phyloP scores from a whole-genome alignment of 2,888 invertebrate genomes.

The Rotaria magnacalcarata region DNA sequence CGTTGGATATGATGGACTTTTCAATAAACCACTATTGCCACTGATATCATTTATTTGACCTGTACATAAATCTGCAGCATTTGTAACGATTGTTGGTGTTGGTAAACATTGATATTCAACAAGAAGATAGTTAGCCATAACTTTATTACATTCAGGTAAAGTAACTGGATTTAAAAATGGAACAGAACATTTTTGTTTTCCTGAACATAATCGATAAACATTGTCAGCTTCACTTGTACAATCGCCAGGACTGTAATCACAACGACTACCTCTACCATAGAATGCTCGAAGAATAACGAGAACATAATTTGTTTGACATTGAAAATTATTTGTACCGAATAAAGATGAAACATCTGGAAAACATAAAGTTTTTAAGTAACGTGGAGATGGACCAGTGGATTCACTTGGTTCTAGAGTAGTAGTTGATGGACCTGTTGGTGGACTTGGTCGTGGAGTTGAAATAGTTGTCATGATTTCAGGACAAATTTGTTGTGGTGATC shows the following conservation, averaged over 20 bases:
- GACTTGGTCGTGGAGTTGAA: not conserved
- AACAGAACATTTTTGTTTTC: slow-evolving; percentile 38
- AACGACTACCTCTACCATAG: slow-evolving; percentile 9
- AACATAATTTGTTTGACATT: slow-evolving; percentile 38
- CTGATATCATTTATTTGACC: not conserved
- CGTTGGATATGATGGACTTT: slow-evolving; percentile 39
- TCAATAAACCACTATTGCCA: not conserved
- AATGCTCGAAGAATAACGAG: slow-evolving; percentile 34
- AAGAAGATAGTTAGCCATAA: slow-evolving; percentile 36
- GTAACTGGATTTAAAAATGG: slow-evolving; percentile 27
- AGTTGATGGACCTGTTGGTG: not conserved
- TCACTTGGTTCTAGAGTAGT: not conserved
- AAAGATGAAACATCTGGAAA: not conserved
- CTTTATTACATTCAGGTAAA: slow-evolving; percentile 39
- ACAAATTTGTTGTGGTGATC: not conserved
- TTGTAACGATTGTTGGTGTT: not conserved
- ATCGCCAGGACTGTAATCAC: not conserved
- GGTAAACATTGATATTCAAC: slow-evolving; percentile 46
- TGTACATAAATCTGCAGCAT: slow-evolving; percentile 38
- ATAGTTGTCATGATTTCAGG: not conserved
- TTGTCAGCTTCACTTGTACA: not conserved
- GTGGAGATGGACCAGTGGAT: not conserved
- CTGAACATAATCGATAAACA: slow-evolving; percentile 36
- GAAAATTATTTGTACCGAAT: slow-evolving; percentile 25
- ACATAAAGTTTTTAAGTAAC: not conserved